A percentile compares a stretch with the other conserved stretches of the same genome.
These are phyloP conservation scores for Varroa destructor DNA, from an alignment of 1,140 invertebrate species.

Conservation along the genomic window DNA sequence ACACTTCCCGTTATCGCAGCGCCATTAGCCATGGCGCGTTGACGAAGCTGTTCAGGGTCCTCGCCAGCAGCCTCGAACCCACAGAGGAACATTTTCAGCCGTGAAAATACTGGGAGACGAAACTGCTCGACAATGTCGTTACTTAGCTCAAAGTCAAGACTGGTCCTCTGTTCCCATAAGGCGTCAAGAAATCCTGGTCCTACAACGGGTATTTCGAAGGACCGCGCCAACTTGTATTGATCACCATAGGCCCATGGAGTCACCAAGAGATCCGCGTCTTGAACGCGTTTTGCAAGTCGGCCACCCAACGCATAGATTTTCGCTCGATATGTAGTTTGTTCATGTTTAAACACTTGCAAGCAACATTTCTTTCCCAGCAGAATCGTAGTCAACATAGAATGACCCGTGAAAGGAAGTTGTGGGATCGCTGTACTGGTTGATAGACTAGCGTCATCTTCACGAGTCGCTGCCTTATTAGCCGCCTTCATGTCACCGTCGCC, in stretches of 20 bases:
- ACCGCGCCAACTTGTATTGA: constrained; percentile 5
- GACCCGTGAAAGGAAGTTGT: constrained; percentile 12
- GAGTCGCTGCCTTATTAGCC: too few relatives aligned
- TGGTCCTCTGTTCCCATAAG: not conserved
- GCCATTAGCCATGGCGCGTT: constrained; percentile 6
- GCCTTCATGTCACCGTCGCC: too few relatives aligned
- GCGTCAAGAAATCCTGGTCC: not conserved
- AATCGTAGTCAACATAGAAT: constrained; percentile 17
- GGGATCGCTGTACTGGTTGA: not conserved
- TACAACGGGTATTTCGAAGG: constrained; percentile 2
- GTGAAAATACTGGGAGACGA: constrained; percentile 1
- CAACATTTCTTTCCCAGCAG: not conserved
- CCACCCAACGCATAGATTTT: constrained; percentile 13
- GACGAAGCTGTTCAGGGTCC: not conserved
- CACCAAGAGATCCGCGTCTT: constrained; percentile 8
- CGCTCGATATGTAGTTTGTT: not conserved
- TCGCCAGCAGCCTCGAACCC: not conserved
- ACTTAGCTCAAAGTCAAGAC: constrained; percentile 2
- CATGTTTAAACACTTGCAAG: not conserved
- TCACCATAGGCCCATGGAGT: not conserved
- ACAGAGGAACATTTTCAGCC: not conserved
- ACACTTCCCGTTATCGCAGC: not conserved
- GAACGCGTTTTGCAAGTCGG: not conserved
- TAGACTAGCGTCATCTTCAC: too few relatives aligned
- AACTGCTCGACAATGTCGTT: not conserved